A percentile compares a stretch with the other conserved stretches of the same genome.
Conservation (phyloP, 2,113 vertebrate species). For the Charina bottae region DNA sequence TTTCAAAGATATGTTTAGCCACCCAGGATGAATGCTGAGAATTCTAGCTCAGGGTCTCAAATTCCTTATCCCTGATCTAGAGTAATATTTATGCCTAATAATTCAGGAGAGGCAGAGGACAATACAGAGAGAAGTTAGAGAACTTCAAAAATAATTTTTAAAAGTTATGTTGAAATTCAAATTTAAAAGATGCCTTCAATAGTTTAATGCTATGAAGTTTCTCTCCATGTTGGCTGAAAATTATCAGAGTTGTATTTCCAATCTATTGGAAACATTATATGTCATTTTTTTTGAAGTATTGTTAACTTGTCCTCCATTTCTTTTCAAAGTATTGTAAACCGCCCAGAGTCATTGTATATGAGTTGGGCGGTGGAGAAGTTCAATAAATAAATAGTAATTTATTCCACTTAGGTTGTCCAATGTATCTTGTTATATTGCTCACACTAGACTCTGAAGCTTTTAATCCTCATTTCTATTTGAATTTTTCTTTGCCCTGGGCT, state of each 20-base stretch:
- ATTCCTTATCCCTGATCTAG: neutral
- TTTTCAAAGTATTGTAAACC: neutral
- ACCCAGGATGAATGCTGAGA: neutral
- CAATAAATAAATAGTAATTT: too few relatives aligned
- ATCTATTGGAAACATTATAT: neutral
- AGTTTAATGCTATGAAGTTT: neutral
- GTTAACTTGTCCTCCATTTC: neutral
- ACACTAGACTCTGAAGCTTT: neutral
- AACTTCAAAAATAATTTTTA: neutral
- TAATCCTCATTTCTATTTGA: conserved; percentile 26
- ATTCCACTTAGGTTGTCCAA: neutral
- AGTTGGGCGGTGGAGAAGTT: too few relatives aligned
- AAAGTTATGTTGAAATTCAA: neutral
- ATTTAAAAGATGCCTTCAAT: neutral
- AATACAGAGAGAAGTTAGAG: neutral
- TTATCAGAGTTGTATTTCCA: neutral
- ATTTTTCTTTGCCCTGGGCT: conserved; percentile 24
- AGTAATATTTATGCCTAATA: neutral
- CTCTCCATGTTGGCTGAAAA: neutral
- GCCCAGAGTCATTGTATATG: too few relatives aligned
- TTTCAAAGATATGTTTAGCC: neutral
- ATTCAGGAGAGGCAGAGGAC: neutral
- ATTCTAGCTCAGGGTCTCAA: neutral
- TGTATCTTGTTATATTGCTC: neutral
- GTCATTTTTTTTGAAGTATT: neutral